phyloP scores from a whole-genome alignment of 2,888 invertebrate genomes.

The Leptopilina myrica region DNA sequence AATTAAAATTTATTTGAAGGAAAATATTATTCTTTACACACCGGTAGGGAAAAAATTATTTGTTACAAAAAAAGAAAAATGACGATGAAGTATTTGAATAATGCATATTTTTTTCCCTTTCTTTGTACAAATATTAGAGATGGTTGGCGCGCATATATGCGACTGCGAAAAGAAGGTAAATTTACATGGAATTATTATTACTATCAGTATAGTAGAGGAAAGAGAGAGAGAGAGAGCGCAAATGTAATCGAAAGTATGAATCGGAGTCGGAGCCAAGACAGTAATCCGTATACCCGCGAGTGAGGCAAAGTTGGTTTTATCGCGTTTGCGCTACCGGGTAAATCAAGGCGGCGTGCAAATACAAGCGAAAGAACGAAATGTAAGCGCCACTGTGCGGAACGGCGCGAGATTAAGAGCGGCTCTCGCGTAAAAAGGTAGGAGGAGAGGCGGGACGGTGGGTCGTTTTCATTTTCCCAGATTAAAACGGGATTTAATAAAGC shows the following conservation, averaged over 20 bases:
- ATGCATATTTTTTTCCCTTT: too few relatives aligned
- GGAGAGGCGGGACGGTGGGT: constrained; percentile 45
- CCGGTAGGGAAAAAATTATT: too few relatives aligned
- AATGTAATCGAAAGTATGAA: constrained; percentile 27
- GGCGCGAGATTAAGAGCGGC: constrained; percentile 54
- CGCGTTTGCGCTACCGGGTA: constrained; percentile 46
- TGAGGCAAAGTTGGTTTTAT: constrained; percentile 40
- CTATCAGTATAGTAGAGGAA: background rate
- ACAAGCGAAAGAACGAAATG: constrained; percentile 49
- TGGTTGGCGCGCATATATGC: too few relatives aligned
- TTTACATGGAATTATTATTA: constrained; percentile 39
- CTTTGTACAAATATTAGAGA: too few relatives aligned
- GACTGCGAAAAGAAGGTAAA: background rate
- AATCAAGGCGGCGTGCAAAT: constrained; percentile 52
- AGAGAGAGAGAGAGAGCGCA: background rate
- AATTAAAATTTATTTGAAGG: too few relatives aligned
- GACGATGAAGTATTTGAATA: too few relatives aligned
- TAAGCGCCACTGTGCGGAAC: constrained; percentile 46
- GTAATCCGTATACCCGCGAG: background rate
- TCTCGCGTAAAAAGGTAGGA: constrained; percentile 41
- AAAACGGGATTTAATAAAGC: constrained; percentile 74
- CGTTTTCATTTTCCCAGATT: constrained; percentile 72
- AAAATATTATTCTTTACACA: too few relatives aligned
- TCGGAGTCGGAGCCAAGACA: constrained; percentile 19
- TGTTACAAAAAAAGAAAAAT: too few relatives aligned